Base-by-base conservation (phyloP, 2,888 invertebrate species). In the Cheilosia vernalis region DNA sequence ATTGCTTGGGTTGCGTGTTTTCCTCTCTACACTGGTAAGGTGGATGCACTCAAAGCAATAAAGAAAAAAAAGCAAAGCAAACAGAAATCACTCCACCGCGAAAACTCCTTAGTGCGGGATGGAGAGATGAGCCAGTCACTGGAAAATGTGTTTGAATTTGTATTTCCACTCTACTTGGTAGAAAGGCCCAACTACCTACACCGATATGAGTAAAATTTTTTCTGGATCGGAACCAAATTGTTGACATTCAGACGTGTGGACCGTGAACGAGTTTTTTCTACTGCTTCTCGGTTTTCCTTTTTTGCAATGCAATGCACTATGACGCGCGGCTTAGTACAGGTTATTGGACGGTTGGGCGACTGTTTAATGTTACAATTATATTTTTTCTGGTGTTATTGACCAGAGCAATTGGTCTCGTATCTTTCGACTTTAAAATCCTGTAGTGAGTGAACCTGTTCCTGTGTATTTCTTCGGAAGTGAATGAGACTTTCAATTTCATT, bases 401-500 rank as follows among this genome's bases (percentile, higher is more conserved):
- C 42, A 55, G 55, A 17, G 40, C 42, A 53, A 72, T 58, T 56
- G 40, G 10, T 61, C 37, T 15, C 3, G 5, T 9, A 17, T 51
- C 30, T 42, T 49, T 6, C 30, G 13, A 27, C 10, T 40, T 53
- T 17, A 17, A 47, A 9, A 9, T 24, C 21, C 21, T 37, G 58
- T 2, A 2, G 37, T 4, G 17, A 70, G 24, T 60, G 33, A 13
- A 63, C 61, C 44, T 30, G 72, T 72, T 72, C 44, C n/a, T 30
- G 1, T 42, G 9, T n/a, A 21, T 53, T 61, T 53, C 51, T 53
- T 37, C 13, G 3, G 10, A 13, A 1, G 37, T 37, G 37, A n/a
- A 40, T 19, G 33, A 17, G 21, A 61, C 72, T 72, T 72, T 72
- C 61, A 33, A 60, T 72, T 61, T 72, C 53, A 40, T 61, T 53